A percentile compares a stretch with the other conserved stretches of the same genome.
Conservation (phyloP, 2,888 invertebrate species). For the Miltochrista miniata region DNA sequence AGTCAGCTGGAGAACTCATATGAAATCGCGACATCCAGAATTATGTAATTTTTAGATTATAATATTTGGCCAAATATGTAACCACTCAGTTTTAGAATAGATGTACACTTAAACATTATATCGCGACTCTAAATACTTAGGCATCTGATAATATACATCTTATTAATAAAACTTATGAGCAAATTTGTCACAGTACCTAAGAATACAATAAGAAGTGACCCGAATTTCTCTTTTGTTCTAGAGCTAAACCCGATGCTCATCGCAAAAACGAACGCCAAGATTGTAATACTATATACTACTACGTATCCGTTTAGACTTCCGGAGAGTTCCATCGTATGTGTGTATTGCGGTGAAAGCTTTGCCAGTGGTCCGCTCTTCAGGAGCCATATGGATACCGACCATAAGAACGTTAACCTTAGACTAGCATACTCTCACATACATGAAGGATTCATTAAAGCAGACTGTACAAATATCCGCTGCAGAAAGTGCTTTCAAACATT, state of each 20-base stretch:
- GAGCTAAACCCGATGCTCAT: slow-evolving; percentile 59
- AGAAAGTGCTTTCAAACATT: slow-evolving; percentile 48
- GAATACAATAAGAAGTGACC: slow-evolving; percentile 27
- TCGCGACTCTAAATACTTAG: neutral
- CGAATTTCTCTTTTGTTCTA: slow-evolving; percentile 69
- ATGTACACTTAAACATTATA: too few species aligned
- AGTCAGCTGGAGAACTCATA: slow-evolving; percentile 56
- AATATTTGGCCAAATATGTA: neutral
- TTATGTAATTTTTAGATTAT: slow-evolving; percentile 31
- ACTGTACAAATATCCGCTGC: slow-evolving; percentile 58
- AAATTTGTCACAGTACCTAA: neutral
- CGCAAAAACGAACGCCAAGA: slow-evolving; percentile 65
- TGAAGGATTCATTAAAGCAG: slow-evolving; percentile 49
- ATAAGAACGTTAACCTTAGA: slow-evolving; percentile 30
- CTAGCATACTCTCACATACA: slow-evolving; percentile 41
- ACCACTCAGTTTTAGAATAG: neutral
- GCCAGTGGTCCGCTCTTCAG: slow-evolving; percentile 44
- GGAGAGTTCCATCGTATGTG: slow-evolving; percentile 58
- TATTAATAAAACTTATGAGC: too few species aligned
- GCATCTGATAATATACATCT: too few species aligned
- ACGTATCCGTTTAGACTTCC: slow-evolving; percentile 68
- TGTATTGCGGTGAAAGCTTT: slow-evolving; percentile 59
- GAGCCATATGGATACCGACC: slow-evolving; percentile 44
- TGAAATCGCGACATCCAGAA: slow-evolving; percentile 63
- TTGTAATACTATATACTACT: slow-evolving; percentile 61